Evolutionary conservation across 2,797 vertebrate genomes (phyloP), one percentile per base, ranked within the genome.

Genomic region (Crocidura indochinensis): DNA sequence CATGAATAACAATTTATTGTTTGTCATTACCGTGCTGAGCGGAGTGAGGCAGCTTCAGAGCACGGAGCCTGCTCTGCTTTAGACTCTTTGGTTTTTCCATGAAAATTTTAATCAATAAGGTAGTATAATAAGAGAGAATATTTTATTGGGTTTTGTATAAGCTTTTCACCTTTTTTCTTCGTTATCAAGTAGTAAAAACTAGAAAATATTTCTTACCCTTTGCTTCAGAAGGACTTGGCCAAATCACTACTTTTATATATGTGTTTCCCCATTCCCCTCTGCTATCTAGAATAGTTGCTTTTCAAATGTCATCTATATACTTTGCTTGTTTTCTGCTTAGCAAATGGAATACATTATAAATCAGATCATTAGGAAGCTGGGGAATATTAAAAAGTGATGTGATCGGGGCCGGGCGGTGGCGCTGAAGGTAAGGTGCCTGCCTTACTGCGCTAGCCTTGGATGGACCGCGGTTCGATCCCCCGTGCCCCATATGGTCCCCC

Each of bases 361-460:
- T 20, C 76, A 46, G n/a, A 26, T 81, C 10, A 80, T 19, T 19
- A 29, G 27, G 8, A 14, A 67, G 27, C 24, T 62, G 1, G 47
- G 29, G 79, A 62, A 85, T 31, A 78, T 79, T 29, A 78, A 62
- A 78, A 62, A 79, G 46, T 67, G 65, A 87, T 81, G 80, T 87
- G 60, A 71, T 71, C 71, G 44, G n/a, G n/a, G n/a, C n/a, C n/a
- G n/a, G n/a, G n/a, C n/a, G n/a, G n/a, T n/a, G n/a, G n/a, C n/a
- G n/a, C n/a, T n/a, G n/a, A n/a, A n/a, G n/a, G n/a, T n/a, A n/a
- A n/a, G n/a, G n/a, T n/a, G n/a, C n/a, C n/a, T n/a, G n/a, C n/a
- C n/a, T n/a, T n/a, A n/a, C n/a, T n/a, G n/a, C n/a, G n/a, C n/a
- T n/a, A n/a, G n/a, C n/a, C n/a, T n/a, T n/a, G n/a, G n/a, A n/a